Base-by-base conservation (phyloP, 2,888 invertebrate genomes). In the Epinotia nisella region DNA sequence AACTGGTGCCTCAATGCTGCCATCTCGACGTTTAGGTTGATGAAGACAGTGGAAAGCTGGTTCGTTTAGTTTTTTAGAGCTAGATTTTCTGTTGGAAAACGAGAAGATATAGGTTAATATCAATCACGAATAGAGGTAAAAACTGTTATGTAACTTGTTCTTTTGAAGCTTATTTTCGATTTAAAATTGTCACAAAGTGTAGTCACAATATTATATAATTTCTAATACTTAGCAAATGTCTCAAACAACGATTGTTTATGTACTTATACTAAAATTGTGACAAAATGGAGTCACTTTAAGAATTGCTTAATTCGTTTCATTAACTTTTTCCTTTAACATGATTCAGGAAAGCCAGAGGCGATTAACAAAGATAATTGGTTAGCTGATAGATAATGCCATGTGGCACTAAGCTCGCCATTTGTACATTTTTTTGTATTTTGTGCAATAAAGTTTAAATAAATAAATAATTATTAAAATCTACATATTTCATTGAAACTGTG, bases 31-130 rank as follows among this genome's bases (percentile, higher is more conserved):
- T 51, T 69, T 7, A 58, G 58, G 41, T 29, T 73, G 51, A 51
- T 73, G 15, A 62, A 24, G 35, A 73, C 64, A 13, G 64, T 73
- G n/a, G 73, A 73, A n/a, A 59, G 21, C 29, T 73, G 73, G 73
- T 73, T 59, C 17, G 67, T 5, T 59, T 68, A 59, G 21, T 59
- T 49, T 49, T 4, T 49, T 49, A n/a, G 49, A 5, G 49, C 49
- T 35, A 9, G 0, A 7, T 35, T 9, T 9, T 9, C 35, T 7
- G 7, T 49, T 49, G n/a, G 7, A 49, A 4, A n/a, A 49, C 35
- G 35, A 49, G n/a, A 49, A 49, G 15, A 3, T 4, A 45, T 45
- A 45, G n/a, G 49, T 49, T 49, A 4, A 49, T 49, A 1, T 49
- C n/a, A n/a, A 49, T 13, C 49, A n/a, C 49, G 2, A n/a, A 13